Evolutionary conservation across 2,113 vertebrate genomes (phyloP).

Genomic region (Fregetta grallaria): DNA sequence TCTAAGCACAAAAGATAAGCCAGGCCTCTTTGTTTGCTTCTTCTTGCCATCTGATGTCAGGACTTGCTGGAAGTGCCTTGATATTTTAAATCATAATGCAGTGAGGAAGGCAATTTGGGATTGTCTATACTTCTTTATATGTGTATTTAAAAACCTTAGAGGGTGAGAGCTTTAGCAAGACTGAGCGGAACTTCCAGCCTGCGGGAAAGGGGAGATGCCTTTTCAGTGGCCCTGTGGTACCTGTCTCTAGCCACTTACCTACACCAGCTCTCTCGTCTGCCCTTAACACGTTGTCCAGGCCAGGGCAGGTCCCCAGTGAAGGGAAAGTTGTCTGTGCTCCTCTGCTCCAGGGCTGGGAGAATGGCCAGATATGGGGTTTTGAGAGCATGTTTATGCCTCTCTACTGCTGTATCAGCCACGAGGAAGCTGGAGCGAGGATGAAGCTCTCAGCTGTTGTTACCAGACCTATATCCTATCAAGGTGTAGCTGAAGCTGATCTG

Average conservation of each 20-base stretch:
- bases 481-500: background rate
- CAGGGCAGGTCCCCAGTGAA: background rate
- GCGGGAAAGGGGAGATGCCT: background rate
- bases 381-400: background rate
- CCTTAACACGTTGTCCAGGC: rapidly evolving
- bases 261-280: background rate
- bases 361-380: background rate
- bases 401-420: background rate
- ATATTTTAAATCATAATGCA: conserved; percentile 43
- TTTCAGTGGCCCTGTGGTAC: background rate
- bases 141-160: background rate
- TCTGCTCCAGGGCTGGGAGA: background rate
- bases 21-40: conserved; percentile 44
- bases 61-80: conserved; percentile 32
- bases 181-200: background rate
- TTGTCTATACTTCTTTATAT: background rate
- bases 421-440: background rate
- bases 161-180: background rate
- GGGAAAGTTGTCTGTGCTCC: background rate
- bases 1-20: conserved; percentile 52
- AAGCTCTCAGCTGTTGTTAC: background rate
- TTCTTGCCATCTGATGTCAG: conserved; percentile 31
- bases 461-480: background rate
- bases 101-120: background rate
- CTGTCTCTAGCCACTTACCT: background rate